Evolutionary conservation across 2,888 invertebrate species (phyloP).

Genomic region (Drosophila meridiana): DNA sequence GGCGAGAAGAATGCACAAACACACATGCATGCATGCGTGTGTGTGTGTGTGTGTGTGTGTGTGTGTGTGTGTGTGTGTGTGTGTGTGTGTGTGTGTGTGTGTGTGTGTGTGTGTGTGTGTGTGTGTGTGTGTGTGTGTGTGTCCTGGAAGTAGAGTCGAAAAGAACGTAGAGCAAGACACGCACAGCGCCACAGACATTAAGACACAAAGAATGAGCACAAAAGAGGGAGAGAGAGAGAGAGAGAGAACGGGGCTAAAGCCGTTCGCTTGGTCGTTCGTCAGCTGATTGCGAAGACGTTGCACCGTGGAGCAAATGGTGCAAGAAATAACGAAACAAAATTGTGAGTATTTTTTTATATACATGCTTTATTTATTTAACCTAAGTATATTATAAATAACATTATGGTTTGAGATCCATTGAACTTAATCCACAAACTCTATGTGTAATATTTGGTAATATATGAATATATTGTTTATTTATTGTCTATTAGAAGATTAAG

Average conservation of each 20-base stretch:
- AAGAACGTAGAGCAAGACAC: neutral
- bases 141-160: slow-evolving; percentile 14
- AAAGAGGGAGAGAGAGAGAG: neutral
- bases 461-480: too few species aligned
- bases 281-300: slow-evolving; percentile 20
- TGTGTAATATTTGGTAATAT: too few species aligned
- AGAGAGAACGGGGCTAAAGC: neutral
- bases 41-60: neutral
- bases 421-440: too few species aligned
- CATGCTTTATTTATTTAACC: too few species aligned
- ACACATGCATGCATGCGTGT: neutral
- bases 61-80: neutral
- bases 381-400: too few species aligned
- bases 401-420: too few species aligned
- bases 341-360: neutral
- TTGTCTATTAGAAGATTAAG: too few species aligned
- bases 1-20: slow-evolving; percentile 20
- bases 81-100: neutral
- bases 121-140: neutral
- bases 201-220: neutral
- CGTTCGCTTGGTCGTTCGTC: neutral
- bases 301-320: slow-evolving; percentile 7
- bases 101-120: neutral
- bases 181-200: slow-evolving; percentile 9
- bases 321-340: neutral